Evolutionary conservation across 2,113 vertebrate genomes (phyloP), one percentile per base, ranked within the genome.

Genomic region (Chlorodrepanis virens): DNA sequence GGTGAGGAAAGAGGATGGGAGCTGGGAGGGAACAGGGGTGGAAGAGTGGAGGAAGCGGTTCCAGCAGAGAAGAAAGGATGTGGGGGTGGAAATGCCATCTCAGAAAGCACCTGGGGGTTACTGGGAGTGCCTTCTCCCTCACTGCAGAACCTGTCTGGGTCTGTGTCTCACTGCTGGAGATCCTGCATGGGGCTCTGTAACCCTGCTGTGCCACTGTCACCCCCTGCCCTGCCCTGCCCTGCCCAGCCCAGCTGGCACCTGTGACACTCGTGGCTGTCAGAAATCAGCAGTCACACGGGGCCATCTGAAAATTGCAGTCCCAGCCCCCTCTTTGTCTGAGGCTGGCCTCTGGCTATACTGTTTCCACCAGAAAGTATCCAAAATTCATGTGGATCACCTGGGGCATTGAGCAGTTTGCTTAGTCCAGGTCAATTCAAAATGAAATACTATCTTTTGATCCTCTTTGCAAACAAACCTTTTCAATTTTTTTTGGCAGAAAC

Each of bases 391-490:
- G 9, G 40, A 22, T 91, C 37, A 54, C 76, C 49, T 44, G 40
- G 21, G 40, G 27, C 50, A 13, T 12, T 56, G 49, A 0, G 0
- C 37, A 52, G 19, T 76, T 91, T 60, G 37, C 19, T 56, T 53
- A 80, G 68, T n/a, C n/a, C 50, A 60, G 16, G 50, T 56, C 49
- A 77, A 44, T 91, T 57, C 20, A 87, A 52, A 78, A 84, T 65
- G 1, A 87, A 89, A 50, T 65, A 24, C 28, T 53, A 1, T 60
- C 31, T 87, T 89, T 93, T 2, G 3, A 69, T 89, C 40, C 14
- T 77, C 63, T 83, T 80, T 40, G 39, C 37, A 91, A 93, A 93
- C 69, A 64, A 91, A 80, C 23, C 11, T 72, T 89, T 65, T 50
- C 2, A 52, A 28, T 3, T 5, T 2, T 21, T 40, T 93, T 84